Conservation (phyloP, 2,113 vertebrate genomes). For the Athene noctua region DNA sequence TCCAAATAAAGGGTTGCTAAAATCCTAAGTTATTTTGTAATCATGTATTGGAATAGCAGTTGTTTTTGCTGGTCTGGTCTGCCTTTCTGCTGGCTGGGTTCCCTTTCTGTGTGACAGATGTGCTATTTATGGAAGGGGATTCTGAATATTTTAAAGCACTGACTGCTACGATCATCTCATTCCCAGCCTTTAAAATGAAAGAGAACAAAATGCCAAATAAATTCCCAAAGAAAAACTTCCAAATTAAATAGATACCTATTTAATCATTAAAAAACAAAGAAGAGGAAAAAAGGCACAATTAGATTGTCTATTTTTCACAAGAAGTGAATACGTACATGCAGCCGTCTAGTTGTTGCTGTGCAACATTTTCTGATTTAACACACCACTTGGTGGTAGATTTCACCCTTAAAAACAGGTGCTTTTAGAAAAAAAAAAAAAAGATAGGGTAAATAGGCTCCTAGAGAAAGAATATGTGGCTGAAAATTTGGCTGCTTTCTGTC, state of each 20-base stretch:
- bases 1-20: background rate
- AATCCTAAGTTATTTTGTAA: constrained; percentile 29
- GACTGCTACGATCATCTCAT: constrained; percentile 45
- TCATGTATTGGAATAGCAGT: constrained; percentile 26
- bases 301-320: background rate
- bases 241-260: background rate
- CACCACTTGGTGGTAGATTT: background rate
- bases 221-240: background rate
- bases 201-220: constrained; percentile 9
- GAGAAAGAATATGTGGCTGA: background rate
- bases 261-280: background rate
- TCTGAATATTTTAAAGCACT: constrained; percentile 69
- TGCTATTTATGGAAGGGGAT: constrained; percentile 67
- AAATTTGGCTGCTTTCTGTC: background rate
- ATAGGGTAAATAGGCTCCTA: background rate
- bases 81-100: constrained; percentile 52
- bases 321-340: background rate
- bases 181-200: constrained; percentile 45
- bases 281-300: background rate
- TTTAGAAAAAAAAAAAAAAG: background rate
- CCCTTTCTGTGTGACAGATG: constrained; percentile 63
- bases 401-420: background rate
- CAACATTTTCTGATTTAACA: background rate
- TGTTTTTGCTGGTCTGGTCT: constrained; percentile 43
- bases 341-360: background rate